Base-by-base conservation (phyloP, 2,888 invertebrate species). In the Punctoribates punctum region DNA sequence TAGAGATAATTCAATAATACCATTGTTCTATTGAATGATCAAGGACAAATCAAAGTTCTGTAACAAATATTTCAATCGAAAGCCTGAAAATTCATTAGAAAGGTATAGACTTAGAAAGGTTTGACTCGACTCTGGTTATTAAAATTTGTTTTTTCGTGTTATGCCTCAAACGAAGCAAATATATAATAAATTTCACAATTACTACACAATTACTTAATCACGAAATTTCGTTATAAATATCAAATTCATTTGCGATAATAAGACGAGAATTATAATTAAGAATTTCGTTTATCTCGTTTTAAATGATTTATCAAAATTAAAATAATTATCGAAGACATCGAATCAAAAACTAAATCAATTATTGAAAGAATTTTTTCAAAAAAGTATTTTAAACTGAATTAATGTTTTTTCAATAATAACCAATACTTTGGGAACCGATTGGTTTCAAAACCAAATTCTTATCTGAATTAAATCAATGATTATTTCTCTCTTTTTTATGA, bases 161-260 rank as follows among this genome's bases (percentile, higher is more conserved):
- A 65, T 65, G 65, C 15, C 27, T 34, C 4, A 27, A 27, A 27
- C 11, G 15, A 13, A 27, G 29, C 6, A 65, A 65, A 65, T 23
- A 23, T 25, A 65, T 65, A 34, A 65, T 27, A 34, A 65, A 34
- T 34, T 65, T 65, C 62, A 25, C 57, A 54, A 54, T 54, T n/a
- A 48, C 6, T 11, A n/a, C 34, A 34, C 20, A 57, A 65, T 65
- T 34, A 65, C 65, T 34, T 27, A 65, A 65, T 65, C 65, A 65
- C 65, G 65, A 65, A 34, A 34, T 65, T 65, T 65, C 65, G 29
- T 65, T 65, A 65, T n/a, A 25, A 65, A 65, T 65, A 65, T 65
- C 34, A 27, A 9, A 65, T 65, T 65, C 4, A 34, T 65, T 65
- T 34, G 11, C 4, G 20, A n/a, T 65, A 65, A 34, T 65, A 65